Evolutionary conservation across 1,140 invertebrate genomes (phyloP), one percentile per base, ranked within the genome.

Genomic region (Brachionus koreanus): DNA sequence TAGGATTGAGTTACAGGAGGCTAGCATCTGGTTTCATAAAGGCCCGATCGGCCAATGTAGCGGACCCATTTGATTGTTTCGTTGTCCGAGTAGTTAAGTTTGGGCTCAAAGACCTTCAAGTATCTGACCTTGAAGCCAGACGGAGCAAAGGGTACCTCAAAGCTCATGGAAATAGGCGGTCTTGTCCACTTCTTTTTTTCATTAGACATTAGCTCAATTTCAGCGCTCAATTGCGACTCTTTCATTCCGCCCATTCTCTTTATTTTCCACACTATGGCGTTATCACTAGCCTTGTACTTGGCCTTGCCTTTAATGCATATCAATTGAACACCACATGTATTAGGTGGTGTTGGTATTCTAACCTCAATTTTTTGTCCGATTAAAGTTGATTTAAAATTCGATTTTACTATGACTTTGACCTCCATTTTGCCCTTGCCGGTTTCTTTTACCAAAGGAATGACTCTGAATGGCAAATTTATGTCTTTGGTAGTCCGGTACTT

Each of bases 51-150:
- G 13, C 98, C 98, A 86, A 99, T 99, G 89, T 99, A 99, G 57
- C 98, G 92, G 25, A 99, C 98, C 98, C 98, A 99, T 93, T 99
- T 99, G 86, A 99, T 98, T 84, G 99, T 98, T 89, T 99, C 98
- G 85, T 99, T 97, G 88, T 99, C 98, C 35, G 96, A 98, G 89
- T 99, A 99, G 90, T 99, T 99, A 77, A 99, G 90, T 88, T 99
- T 99, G 0, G 97, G 94, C 88, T 99, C 98, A 85, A 99, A 99
- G 57, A 99, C 98, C 90, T 99, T 99, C 85, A 99, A 89, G 88
- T 99, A 99, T 6, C 98, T 93, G 63, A 99, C 98, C 91, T 98
- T 92, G 87, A 99, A 98, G 12, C 98, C 98, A 83, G 97, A 99
- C 9, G 98, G 98, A 10, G 98, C 97, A 89, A 93, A 93, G 42